Base-by-base conservation (phyloP, 2,797 vertebrate genomes). In the Podarcis siculus region DNA sequence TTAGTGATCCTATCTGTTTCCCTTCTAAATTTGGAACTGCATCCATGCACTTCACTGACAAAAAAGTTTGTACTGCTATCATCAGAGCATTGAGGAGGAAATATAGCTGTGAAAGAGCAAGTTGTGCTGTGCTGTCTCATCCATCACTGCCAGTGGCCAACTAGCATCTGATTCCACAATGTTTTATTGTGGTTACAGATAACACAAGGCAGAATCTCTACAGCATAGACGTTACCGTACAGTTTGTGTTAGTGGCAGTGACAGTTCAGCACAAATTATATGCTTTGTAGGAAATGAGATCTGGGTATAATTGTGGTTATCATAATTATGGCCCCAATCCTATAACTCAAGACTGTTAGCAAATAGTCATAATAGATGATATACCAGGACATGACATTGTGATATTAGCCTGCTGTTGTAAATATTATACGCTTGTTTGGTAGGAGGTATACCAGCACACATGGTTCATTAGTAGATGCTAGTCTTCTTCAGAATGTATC, bases 61-160 rank as follows among this genome's bases (percentile, higher is more conserved):
- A 92, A 91, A 85, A 86, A 45, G 80, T 92, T 91, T 1, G 2
- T 87, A 55, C 67, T 85, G 87, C 87, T 72, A 66, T 89, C 58
- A 91, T 27, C 25, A 30, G 4, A 8, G 45, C 66, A 58, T 7
- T 66, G 83, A 1, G 5, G 39, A 7, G 12, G 35, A 89, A 82
- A 89, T 75, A 75, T 32, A 55, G 78, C 49, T 13, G 0, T 79
- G 89, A 82, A 79, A 27, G 8, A 89, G 80, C 91, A 92, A 94
- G 86, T 85, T 86, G 64, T 87, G 1, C 90, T 91, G 72, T 92
- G 25, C 86, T 92, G 76, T 90, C 81, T 83, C 83, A 81, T 89
- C 85, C 67, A 4, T 92, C 91, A 83, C 77, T 87, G 69, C 71
- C 82, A 85, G 73, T 3, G 0, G 71, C 64, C 66, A 85, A 58